Evolutionary conservation across 2,888 invertebrate species (phyloP).

Genomic region (Malthinus seriepunctatus): DNA sequence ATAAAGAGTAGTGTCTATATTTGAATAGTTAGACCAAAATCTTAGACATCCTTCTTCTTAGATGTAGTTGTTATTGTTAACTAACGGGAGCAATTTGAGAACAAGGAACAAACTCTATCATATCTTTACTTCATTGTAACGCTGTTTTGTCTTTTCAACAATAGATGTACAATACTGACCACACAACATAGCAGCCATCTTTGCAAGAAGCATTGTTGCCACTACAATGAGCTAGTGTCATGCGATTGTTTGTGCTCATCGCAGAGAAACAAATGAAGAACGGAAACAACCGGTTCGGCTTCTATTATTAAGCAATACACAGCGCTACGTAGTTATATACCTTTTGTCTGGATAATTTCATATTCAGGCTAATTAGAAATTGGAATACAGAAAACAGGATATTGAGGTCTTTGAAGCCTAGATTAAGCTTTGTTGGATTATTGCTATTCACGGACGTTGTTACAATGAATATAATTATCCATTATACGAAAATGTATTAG

Average conservation of each 20-base stretch:
- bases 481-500: conserved; percentile 23
- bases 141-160: conserved; percentile 46
- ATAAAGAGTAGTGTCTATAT: not conserved
- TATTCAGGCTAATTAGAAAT: conserved; percentile 47
- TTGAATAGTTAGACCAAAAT: conserved; percentile 1
- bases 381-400: conserved; percentile 42
- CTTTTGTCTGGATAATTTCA: conserved; percentile 46
- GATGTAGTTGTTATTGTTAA: conserved; percentile 34
- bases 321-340: conserved; percentile 39
- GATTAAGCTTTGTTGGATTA: conserved; percentile 35
- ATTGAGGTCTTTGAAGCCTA: conserved; percentile 41
- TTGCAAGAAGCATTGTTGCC: conserved; percentile 46
- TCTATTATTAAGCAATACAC: conserved; percentile 48
- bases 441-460: conserved; percentile 28
- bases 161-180: conserved; percentile 47
- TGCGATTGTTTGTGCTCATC: conserved; percentile 51
- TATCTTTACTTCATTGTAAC: conserved; percentile 46
- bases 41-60: conserved; percentile 5
- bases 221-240: conserved; percentile 49
- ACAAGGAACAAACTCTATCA: conserved; percentile 37
- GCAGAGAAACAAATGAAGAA: conserved; percentile 51
- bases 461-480: conserved; percentile 30
- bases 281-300: conserved; percentile 50
- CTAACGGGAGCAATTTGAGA: conserved; percentile 38
- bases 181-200: conserved; percentile 48